Evolutionary conservation across 2,797 vertebrate genomes (phyloP).

Genomic region (Bryconaethiops microstoma): DNA sequence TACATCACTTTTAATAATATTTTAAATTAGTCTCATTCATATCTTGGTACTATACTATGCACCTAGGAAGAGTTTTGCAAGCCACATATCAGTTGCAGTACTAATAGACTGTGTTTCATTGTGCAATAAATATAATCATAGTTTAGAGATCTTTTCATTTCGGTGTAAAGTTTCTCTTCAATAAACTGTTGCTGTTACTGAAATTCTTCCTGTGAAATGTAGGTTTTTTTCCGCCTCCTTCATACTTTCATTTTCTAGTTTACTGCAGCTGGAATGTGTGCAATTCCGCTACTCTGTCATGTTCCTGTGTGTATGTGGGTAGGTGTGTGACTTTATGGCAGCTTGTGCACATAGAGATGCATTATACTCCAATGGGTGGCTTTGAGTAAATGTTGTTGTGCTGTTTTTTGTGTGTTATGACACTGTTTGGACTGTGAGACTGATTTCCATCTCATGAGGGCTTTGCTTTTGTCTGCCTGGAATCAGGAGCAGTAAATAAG

Average conservation of each 20-base stretch:
- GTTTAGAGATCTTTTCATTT: background rate
- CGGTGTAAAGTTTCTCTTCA: background rate
- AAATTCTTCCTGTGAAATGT: background rate
- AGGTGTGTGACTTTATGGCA: slow-evolving; percentile 57
- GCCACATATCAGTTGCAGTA: no score
- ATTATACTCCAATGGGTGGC: slow-evolving; percentile 61
- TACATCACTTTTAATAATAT: no score
- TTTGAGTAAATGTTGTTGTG: slow-evolving; percentile 77
- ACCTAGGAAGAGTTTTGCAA: no score
- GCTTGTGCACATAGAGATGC: slow-evolving; percentile 54
- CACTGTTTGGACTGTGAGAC: slow-evolving; percentile 72
- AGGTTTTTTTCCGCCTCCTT: background rate
- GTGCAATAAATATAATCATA: background rate
- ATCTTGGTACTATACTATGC: no score
- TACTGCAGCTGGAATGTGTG: slow-evolving; percentile 21
- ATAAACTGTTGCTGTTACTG: background rate
- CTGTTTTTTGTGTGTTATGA: slow-evolving; percentile 71
- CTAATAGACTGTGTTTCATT: background rate
- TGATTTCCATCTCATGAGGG: slow-evolving; percentile 67
- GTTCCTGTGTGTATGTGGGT: slow-evolving; percentile 55
- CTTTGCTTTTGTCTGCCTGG: slow-evolving; percentile 72
- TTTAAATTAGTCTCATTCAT: no score
- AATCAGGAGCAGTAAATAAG: slow-evolving; percentile 79
- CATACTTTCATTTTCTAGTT: background rate
- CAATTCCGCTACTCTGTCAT: slow-evolving; percentile 21